Percentiles rank a stretch among this genome's conserved stretches.
Conservation (phyloP, 2,888 invertebrate species). For the Acronicta leporina region DNA sequence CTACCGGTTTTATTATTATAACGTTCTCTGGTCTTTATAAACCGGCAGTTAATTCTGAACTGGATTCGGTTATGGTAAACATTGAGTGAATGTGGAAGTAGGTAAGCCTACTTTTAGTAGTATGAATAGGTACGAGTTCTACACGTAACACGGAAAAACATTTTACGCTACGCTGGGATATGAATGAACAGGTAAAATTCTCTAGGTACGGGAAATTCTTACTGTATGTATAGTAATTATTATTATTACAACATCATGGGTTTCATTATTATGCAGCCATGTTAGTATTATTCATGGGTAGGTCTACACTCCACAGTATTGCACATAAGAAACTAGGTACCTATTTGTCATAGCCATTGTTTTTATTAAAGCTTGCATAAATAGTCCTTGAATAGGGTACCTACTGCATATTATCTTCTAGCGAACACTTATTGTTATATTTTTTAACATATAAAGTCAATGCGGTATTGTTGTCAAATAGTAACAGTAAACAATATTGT, state of each 20-base stretch:
- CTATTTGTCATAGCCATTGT: slow-evolving; percentile 40
- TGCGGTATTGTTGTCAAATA: slow-evolving; percentile 30
- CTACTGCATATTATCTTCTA: slow-evolving; percentile 6
- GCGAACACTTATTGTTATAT: slow-evolving; percentile 2
- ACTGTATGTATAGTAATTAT: no score
- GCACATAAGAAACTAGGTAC: slow-evolving; percentile 27
- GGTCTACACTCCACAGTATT: slow-evolving; percentile 19
- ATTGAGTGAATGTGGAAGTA: slow-evolving; percentile 16
- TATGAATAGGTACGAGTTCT: no score
- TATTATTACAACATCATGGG: slow-evolving; percentile 5
- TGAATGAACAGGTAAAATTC: not conserved
- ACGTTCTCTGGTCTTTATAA: slow-evolving; percentile 28
- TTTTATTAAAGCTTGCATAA: slow-evolving; percentile 33
- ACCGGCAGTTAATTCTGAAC: slow-evolving; percentile 23
- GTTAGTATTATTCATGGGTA: slow-evolving; percentile 38
- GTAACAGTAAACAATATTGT: slow-evolving; percentile 22
- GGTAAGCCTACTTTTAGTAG: slow-evolving; percentile 11
- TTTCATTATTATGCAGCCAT: slow-evolving; percentile 28
- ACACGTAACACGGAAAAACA: not conserved
- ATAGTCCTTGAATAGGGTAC: slow-evolving; percentile 20
- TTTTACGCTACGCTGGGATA: not conserved
- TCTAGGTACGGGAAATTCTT: no score
- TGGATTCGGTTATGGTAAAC: slow-evolving; percentile 16
- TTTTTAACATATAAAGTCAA: slow-evolving; percentile 25
- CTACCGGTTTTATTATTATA: slow-evolving; percentile 46